phyloP scores from a whole-genome alignment of 2,888 invertebrate genomes.

The Aleiodes testaceus region DNA sequence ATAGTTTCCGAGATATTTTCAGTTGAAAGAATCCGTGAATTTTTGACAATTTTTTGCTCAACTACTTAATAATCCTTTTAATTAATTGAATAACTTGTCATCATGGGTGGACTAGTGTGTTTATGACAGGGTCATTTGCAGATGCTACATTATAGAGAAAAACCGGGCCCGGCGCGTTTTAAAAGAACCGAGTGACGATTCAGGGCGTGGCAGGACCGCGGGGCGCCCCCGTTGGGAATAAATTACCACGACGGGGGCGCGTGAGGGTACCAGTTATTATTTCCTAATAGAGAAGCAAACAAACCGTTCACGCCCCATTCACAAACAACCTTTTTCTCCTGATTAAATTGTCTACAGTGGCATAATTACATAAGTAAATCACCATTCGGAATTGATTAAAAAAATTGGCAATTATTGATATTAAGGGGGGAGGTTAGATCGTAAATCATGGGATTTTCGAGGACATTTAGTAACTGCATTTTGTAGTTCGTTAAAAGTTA shows the following conservation, averaged over 20 bases:
- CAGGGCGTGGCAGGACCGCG: constrained; percentile 70
- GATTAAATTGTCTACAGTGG: constrained; percentile 61
- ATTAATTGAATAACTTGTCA: constrained; percentile 44
- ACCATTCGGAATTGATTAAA: constrained; percentile 30
- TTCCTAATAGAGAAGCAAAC: constrained; percentile 69
- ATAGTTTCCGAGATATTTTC: no score
- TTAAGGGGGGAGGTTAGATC: constrained; percentile 8
- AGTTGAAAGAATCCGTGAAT: neutral
- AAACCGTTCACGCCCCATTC: constrained; percentile 66
- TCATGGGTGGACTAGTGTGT: constrained; percentile 61
- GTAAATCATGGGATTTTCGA: neutral
- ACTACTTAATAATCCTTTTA: constrained; percentile 11
- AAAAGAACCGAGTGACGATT: constrained; percentile 53
- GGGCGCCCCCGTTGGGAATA: constrained; percentile 68
- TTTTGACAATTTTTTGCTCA: neutral
- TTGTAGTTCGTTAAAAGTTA: constrained; percentile 61
- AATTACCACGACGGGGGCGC: constrained; percentile 65
- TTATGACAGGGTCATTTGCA: constrained; percentile 68
- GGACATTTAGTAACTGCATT: constrained; percentile 2
- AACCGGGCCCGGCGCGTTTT: constrained; percentile 1
- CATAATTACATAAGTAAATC: constrained; percentile 59
- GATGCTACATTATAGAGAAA: constrained; percentile 66
- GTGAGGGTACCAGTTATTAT: constrained; percentile 63
- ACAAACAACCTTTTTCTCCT: constrained; percentile 55
- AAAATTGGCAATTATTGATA: neutral